phyloP scores from a whole-genome alignment of 2,888 invertebrate species.

The Melanotus villosus region DNA sequence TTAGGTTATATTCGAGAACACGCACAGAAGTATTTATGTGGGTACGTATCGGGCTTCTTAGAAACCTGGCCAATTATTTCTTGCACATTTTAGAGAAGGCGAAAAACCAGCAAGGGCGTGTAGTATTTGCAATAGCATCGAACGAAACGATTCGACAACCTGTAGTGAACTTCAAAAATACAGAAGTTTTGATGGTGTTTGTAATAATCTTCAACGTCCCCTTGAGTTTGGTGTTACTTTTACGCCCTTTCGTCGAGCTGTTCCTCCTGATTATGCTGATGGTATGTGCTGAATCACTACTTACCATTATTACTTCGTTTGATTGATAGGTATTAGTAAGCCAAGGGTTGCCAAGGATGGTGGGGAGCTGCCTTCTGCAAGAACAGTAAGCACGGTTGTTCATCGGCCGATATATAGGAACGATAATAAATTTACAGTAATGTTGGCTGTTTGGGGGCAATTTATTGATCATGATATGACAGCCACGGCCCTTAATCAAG shows the following conservation, averaged over 20 bases:
- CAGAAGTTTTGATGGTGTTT: constrained; percentile 80
- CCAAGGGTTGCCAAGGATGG: constrained; percentile 75
- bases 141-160: constrained; percentile 43
- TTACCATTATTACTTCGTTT: constrained; percentile 19
- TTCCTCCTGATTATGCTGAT: constrained; percentile 84
- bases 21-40: constrained; percentile 72
- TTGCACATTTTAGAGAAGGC: constrained; percentile 34
- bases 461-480: constrained; percentile 92
- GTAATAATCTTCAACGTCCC: constrained; percentile 80
- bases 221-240: constrained; percentile 80
- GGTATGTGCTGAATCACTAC: constrained; percentile 68
- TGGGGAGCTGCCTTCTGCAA: constrained; percentile 78
- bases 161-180: constrained; percentile 69
- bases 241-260: constrained; percentile 81
- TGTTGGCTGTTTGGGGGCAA: constrained; percentile 91
- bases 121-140: constrained; percentile 31
- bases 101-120: constrained; percentile 1
- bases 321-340: constrained; percentile 72
- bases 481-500: constrained; percentile 84
- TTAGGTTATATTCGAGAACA: constrained; percentile 79
- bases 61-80: not conserved
- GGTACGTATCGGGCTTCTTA: too few species aligned
- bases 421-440: constrained; percentile 84
- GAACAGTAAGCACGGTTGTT: constrained; percentile 81
- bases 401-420: constrained; percentile 82